Percentiles rank a stretch among this genome's conserved stretches.
phyloP scores from a whole-genome alignment of 2,113 vertebrate genomes.

The Grallaria varia region DNA sequence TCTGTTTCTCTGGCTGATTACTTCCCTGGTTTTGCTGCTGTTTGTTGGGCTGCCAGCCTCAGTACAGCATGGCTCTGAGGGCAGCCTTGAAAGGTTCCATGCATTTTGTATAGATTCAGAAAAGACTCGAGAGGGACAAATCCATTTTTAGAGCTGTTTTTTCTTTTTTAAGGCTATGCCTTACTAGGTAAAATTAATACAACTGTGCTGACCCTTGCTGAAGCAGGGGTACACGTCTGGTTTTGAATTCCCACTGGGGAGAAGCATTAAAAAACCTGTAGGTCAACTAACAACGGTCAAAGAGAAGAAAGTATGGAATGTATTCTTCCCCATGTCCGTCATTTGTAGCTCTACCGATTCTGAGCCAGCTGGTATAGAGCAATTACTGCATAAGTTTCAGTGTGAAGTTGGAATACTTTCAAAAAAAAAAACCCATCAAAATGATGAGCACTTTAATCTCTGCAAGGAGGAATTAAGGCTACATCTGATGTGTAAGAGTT shows the following conservation, averaged over 20 bases:
- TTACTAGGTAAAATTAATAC: background rate
- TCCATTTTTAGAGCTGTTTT: background rate
- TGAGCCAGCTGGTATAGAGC: background rate
- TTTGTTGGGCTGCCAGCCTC: background rate
- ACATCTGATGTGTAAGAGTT: constrained; percentile 10
- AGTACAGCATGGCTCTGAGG: background rate
- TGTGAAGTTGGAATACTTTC: background rate
- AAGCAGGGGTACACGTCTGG: background rate
- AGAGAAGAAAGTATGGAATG: background rate
- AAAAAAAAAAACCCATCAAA: background rate
- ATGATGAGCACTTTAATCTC: background rate
- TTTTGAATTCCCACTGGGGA: background rate
- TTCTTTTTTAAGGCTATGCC: background rate
- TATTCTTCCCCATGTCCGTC: background rate
- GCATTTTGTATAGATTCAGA: background rate
- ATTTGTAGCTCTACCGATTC: background rate
- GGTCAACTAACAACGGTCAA: background rate
- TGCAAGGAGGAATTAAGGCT: constrained; percentile 9
- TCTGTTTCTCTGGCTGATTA: background rate
- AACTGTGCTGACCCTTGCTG: background rate
- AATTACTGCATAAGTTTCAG: background rate
- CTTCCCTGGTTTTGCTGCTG: background rate
- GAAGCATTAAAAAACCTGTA: background rate
- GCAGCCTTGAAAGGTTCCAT: background rate
- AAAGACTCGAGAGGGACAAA: background rate